Evolutionary conservation across 2,797 vertebrate species (phyloP).

Genomic region (Oryzias sinensis): DNA sequence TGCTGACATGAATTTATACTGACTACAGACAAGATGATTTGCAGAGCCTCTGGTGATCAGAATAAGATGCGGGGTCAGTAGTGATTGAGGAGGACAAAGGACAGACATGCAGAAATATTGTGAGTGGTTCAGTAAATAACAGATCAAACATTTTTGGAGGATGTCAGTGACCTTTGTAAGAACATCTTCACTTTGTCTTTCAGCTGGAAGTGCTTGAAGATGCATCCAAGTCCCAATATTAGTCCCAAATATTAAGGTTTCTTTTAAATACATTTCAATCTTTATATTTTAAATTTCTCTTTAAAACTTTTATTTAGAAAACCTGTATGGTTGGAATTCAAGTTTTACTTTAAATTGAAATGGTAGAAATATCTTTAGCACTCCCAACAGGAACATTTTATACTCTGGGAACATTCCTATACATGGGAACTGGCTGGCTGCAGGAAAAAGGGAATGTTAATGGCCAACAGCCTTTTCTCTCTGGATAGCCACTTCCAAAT

Average conservation of each 20-base stretch:
- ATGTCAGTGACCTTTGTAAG: constrained; percentile 51
- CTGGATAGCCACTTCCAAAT: constrained; percentile 27
- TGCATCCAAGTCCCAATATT: constrained; percentile 29
- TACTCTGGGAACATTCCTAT: constrained; percentile 18
- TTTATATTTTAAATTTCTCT: not conserved
- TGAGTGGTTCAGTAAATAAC: constrained; percentile 43
- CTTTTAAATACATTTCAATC: not conserved
- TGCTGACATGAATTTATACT: constrained; percentile 48
- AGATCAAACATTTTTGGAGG: constrained; percentile 40
- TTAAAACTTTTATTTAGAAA: too few species aligned
- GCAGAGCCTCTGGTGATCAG: constrained; percentile 15
- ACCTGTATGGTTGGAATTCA: not conserved
- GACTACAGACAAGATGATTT: constrained; percentile 45
- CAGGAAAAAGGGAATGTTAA: constrained; percentile 36
- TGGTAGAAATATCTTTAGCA: constrained; percentile 6
- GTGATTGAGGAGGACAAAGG: constrained; percentile 6
- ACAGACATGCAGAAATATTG: constrained; percentile 16
- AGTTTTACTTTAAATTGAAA: constrained; percentile 10
- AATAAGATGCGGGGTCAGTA: constrained; percentile 7
- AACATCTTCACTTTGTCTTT: constrained; percentile 30
- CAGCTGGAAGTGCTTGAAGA: constrained; percentile 28
- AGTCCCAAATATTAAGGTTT: not conserved
- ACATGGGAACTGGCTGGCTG: constrained; percentile 27
- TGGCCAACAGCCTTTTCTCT: constrained; percentile 35
- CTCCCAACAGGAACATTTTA: constrained; percentile 14